Conservation (phyloP, 2,113 vertebrate genomes). For the Meleagris gallopavo region DNA sequence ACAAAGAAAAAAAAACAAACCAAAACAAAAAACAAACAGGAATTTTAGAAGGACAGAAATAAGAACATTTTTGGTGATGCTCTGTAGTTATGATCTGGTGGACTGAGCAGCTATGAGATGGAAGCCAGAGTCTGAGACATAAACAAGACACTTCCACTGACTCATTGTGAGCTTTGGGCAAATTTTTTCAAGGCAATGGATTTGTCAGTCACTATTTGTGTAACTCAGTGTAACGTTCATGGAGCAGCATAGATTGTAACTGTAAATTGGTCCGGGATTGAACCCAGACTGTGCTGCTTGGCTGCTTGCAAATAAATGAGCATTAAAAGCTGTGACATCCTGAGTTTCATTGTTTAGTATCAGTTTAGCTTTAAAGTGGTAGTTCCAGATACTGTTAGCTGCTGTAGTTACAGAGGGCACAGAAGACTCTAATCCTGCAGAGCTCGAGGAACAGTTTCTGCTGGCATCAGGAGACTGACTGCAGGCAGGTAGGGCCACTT, state of each 20-base stretch:
- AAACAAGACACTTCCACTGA: neutral
- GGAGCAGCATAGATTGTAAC: neutral
- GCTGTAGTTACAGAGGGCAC: neutral
- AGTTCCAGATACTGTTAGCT: neutral
- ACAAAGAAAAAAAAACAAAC: neutral
- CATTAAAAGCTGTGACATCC: slow-evolving; percentile 18
- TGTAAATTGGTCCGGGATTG: neutral
- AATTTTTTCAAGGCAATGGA: neutral
- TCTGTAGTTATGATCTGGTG: neutral
- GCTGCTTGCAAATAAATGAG: slow-evolving; percentile 33
- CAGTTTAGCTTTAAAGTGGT: neutral
- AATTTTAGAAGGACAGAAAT: slow-evolving; percentile 18
- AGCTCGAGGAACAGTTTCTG: neutral
- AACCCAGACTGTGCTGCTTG: neutral
- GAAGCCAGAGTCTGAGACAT: neutral
- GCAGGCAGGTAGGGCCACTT: neutral
- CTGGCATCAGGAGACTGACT: neutral
- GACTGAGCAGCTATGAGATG: neutral
- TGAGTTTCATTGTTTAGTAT: slow-evolving; percentile 8
- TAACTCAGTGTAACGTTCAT: neutral
- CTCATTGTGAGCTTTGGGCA: neutral
- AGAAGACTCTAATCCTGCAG: neutral
- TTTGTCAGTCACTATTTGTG: neutral
- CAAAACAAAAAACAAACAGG: neutral
- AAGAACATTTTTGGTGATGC: slow-evolving; percentile 7